Evolutionary conservation across 2,888 invertebrate genomes (phyloP), one percentile per base, ranked within the genome.

Genomic region (Agrochola lota): DNA sequence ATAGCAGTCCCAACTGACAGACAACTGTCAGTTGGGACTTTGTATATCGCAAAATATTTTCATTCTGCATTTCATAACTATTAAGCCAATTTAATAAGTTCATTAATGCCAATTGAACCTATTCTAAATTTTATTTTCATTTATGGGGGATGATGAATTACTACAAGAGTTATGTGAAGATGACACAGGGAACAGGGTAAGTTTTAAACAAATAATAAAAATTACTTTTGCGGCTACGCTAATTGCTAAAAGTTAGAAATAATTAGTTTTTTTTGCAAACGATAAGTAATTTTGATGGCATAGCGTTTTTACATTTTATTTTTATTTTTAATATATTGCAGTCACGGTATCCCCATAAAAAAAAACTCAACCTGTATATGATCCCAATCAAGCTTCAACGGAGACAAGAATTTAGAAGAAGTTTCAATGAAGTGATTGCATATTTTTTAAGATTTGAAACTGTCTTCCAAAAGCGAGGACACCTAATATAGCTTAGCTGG

Each of bases 41-140:
- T 7, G 30, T 30, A 30, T 30, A n/a, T 35, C 12, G 20, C 49
- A 5, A 70, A 23, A 40, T 40, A 17, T 71, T 26, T 26, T 59
- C 7, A 49, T 76, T 62, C 6, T 26, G 35, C 46, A 57, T 40
- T 30, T 23, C 4, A 30, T 15, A 52, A 64, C 46, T 52, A 75
- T 74, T 79, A 79, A 78, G 70, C 70, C 49, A 78, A 77, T 77
- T 57, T 40, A 49, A 67, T n/a, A 20, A 43, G 59, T 62, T 60
- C 20, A 8, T 52, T 23, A 40, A 70, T 64, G 72, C 57, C 57
- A 71, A 64, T 71, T 64, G 40, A 35, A 64, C 4, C 17, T 6
- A 12, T 59, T 26, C 6, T 9, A 20, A 30, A 17, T 40, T 30
- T 76, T 62, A 15, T 43, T 60, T 43, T 40, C 0, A 17, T 5